These are phyloP conservation scores for Chesias legatella DNA, from an alignment of 2,888 invertebrate species.

Conservation along the genomic window DNA sequence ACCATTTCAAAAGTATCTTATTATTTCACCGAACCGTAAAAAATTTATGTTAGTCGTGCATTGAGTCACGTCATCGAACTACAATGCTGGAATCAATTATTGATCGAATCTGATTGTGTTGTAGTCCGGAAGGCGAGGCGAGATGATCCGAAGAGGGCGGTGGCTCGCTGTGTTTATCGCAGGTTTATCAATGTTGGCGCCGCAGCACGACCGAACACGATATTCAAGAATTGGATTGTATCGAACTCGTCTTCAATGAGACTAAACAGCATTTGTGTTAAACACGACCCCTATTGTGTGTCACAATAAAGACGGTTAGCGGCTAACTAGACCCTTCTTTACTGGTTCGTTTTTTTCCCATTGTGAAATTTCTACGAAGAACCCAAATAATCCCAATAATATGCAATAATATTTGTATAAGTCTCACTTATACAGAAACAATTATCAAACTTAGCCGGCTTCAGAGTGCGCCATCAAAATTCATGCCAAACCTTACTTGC, in stretches of 20 bases:
- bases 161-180: constrained; percentile 18
- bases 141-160: constrained; percentile 6
- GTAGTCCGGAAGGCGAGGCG: constrained; percentile 9
- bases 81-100: constrained; percentile 16
- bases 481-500: too few relatives aligned
- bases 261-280: constrained; percentile 1
- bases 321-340: background rate
- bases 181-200: constrained; percentile 23
- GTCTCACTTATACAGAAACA: too few relatives aligned
- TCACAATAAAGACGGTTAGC: constrained; percentile 6
- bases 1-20: constrained; percentile 1
- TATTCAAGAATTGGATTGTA: constrained; percentile 17
- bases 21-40: too few relatives aligned
- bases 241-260: constrained; percentile 9
- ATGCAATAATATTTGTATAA: too few relatives aligned
- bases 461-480: too few relatives aligned
- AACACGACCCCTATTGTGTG: constrained; percentile 10
- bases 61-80: constrained; percentile 11
- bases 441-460: too few relatives aligned
- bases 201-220: constrained; percentile 13
- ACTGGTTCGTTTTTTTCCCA: too few relatives aligned
- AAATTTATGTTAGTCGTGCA: constrained; percentile 18
- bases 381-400: too few relatives aligned
- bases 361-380: too few relatives aligned
- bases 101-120: constrained; percentile 4